phyloP scores from a whole-genome alignment of 2,888 invertebrate genomes.

The Orthosia incerta region DNA sequence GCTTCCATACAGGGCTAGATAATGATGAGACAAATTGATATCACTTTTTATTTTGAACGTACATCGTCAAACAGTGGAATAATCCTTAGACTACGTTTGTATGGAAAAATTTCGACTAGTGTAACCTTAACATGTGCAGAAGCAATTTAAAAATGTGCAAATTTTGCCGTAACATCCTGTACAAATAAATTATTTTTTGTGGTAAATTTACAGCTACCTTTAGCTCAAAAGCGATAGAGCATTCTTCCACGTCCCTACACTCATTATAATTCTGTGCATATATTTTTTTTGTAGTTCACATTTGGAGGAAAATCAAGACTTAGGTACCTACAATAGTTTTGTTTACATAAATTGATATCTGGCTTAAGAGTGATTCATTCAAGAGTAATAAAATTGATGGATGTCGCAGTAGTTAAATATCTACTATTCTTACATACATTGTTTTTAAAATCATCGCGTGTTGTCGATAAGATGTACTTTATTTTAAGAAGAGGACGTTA shows the following conservation, averaged over 20 bases:
- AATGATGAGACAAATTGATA: too few relatives aligned
- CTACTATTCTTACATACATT: not conserved
- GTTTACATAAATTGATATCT: not conserved
- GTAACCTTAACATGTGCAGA: too few relatives aligned
- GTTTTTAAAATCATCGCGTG: not conserved
- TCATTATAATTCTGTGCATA: slow-evolving; percentile 10
- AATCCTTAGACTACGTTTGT: too few relatives aligned
- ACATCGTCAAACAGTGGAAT: too few relatives aligned
- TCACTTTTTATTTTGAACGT: too few relatives aligned
- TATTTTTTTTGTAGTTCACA: not conserved
- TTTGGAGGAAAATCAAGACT: not conserved
- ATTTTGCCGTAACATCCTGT: too few relatives aligned
- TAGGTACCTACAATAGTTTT: not conserved
- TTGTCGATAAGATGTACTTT: not conserved
- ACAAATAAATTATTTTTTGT: too few relatives aligned
- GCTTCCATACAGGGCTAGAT: too few relatives aligned
- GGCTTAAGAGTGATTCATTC: not conserved
- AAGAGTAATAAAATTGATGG: not conserved
- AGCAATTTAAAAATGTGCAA: too few relatives aligned
- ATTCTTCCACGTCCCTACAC: slow-evolving; percentile 1
- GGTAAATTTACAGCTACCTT: not conserved
- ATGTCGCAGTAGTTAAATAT: not conserved
- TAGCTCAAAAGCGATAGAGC: not conserved
- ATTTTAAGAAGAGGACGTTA: not conserved
- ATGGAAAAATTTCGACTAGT: too few relatives aligned